phyloP scores from a whole-genome alignment of 2,888 invertebrate genomes.

The Cylloceria caligata region DNA sequence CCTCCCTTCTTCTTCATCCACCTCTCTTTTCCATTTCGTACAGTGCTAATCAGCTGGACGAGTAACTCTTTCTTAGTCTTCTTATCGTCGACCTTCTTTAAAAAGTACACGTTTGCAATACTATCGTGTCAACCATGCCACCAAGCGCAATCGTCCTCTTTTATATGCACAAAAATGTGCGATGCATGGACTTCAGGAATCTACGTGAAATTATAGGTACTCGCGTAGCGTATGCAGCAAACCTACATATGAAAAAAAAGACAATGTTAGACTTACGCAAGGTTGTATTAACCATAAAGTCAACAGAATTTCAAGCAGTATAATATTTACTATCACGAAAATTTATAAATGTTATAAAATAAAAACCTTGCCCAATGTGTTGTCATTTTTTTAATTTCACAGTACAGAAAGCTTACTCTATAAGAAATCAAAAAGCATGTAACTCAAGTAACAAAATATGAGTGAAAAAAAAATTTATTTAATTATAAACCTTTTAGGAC shows the following conservation, averaged over 20 bases:
- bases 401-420: neutral
- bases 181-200: no score
- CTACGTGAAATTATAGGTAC: neutral
- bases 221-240: neutral
- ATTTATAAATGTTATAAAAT: neutral
- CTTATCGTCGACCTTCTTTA: slow-evolving; percentile 3
- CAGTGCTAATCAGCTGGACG: slow-evolving; percentile 32
- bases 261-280: no score
- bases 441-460: no score
- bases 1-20: slow-evolving; percentile 14
- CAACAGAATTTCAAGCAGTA: neutral
- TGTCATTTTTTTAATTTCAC: neutral
- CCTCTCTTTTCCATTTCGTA: slow-evolving; percentile 2
- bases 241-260: slow-evolving; percentile 15
- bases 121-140: slow-evolving; percentile 4
- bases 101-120: slow-evolving; percentile 19
- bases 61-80: slow-evolving; percentile 22
- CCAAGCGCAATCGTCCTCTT: slow-evolving; percentile 17
- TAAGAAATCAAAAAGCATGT: no score
- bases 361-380: neutral
- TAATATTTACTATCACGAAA: neutral
- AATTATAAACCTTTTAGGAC: no score
- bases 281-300: neutral
- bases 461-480: no score
- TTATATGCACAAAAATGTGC: no score